These are phyloP conservation scores for Centropus bengalensis DNA, from an alignment of 2,113 vertebrate genomes.

Conservation along the genomic window DNA sequence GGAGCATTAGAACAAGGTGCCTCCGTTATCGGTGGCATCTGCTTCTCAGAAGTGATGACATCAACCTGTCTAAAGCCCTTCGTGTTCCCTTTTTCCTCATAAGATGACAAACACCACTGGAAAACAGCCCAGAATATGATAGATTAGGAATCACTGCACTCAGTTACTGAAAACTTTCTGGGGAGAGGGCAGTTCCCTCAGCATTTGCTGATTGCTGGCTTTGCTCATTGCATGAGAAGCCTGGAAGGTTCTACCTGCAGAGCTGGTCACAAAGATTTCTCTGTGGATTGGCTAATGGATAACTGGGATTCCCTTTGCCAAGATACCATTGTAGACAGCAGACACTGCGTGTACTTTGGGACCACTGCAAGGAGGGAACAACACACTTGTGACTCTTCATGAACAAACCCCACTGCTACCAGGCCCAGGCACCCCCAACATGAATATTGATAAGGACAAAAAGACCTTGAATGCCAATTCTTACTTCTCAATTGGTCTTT, in stretches of 20 bases:
- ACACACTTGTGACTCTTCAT: neutral
- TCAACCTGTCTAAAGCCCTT: neutral
- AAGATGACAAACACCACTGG: neutral
- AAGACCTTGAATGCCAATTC: neutral
- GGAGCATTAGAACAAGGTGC: neutral
- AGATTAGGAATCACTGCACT: neutral
- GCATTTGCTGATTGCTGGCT: neutral
- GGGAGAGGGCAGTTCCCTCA: neutral
- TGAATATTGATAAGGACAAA: neutral
- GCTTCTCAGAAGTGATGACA: neutral
- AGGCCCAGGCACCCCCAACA: neutral
- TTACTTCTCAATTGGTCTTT: neutral
- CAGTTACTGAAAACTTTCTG: rapidly evolving
- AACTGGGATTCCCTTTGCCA: neutral
- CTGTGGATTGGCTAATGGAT: neutral
- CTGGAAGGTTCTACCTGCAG: neutral
- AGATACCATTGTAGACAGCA: neutral
- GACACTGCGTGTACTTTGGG: neutral
- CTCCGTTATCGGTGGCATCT: rapidly evolving
- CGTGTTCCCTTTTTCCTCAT: too few relatives aligned
- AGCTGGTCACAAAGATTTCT: neutral
- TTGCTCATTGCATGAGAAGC: neutral
- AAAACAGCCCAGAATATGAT: neutral
- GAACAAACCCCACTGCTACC: neutral
- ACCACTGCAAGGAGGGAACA: neutral